Percentiles rank a stretch among this genome's conserved stretches.
Conservation (phyloP, 2,797 vertebrate species). For the Enteromius fasciolatus region DNA sequence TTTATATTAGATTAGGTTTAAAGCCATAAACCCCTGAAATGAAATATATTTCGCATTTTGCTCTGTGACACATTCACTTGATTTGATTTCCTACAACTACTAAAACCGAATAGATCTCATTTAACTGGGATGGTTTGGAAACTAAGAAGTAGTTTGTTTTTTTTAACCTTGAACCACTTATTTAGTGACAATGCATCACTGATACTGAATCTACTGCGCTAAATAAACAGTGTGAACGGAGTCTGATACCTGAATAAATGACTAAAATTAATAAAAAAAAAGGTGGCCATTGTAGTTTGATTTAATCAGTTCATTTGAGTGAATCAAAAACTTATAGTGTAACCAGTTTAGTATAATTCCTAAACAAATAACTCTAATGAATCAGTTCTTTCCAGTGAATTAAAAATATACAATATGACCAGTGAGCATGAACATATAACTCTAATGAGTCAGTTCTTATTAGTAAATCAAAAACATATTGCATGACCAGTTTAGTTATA, state of each 20-base stretch:
- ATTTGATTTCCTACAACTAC: slow-evolving; percentile 21
- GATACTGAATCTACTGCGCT: not conserved
- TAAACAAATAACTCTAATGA: not conserved
- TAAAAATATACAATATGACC: not conserved
- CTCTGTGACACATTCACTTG: slow-evolving; percentile 2
- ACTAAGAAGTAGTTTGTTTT: not conserved
- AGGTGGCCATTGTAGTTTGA: not conserved
- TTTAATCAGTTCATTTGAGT: not conserved
- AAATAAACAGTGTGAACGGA: not conserved
- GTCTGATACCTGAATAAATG: not conserved
- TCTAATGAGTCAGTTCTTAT: not conserved
- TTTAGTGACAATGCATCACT: not conserved
- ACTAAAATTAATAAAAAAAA: too few species aligned
- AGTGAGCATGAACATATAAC: not conserved
- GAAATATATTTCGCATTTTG: not conserved
- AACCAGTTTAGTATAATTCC: not conserved
- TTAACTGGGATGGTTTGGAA: not conserved
- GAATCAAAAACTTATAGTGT: not conserved
- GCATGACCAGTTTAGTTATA: accelerated
- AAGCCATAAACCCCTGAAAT: slow-evolving; percentile 20
- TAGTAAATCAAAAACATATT: not conserved
- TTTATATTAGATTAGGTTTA: slow-evolving; percentile 18
- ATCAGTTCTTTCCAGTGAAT: not conserved
- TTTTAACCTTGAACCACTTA: not conserved
- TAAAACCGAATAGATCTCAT: not conserved